A percentile compares a stretch with the other conserved stretches of the same genome.
These are phyloP conservation scores for Paracanthobrama guichenoti DNA, from an alignment of 2,113 vertebrate genomes.

Conservation along the genomic window DNA sequence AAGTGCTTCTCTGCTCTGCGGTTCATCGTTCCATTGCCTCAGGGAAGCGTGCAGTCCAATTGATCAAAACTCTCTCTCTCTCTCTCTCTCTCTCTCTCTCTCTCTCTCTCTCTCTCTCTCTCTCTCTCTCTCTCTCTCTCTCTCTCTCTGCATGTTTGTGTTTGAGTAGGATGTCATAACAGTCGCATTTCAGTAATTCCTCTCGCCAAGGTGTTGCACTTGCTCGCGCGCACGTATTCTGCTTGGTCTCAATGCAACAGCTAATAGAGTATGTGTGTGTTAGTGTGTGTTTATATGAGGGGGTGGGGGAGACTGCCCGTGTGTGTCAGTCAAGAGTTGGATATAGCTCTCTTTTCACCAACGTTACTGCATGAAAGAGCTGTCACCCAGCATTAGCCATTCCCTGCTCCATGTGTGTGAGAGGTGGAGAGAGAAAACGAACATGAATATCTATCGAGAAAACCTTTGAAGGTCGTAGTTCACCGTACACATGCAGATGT, in stretches of 20 bases:
- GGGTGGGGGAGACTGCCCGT: slow-evolving; percentile 37
- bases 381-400: slow-evolving; percentile 78
- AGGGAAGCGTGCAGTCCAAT: slow-evolving; percentile 55
- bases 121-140: slow-evolving; percentile 31
- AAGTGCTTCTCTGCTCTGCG: slow-evolving; percentile 61
- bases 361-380: slow-evolving; percentile 81
- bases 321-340: slow-evolving; percentile 62
- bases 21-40: slow-evolving; percentile 62
- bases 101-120: slow-evolving; percentile 40
- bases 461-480: slow-evolving; percentile 69
- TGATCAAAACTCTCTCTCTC: slow-evolving; percentile 47
- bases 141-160: slow-evolving; percentile 41
- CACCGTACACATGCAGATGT: slow-evolving; percentile 55
- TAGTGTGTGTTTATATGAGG: slow-evolving; percentile 35
- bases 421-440: slow-evolving; percentile 33
- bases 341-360: slow-evolving; percentile 77
- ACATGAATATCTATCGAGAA: slow-evolving; percentile 55
- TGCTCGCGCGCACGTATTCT: not conserved
- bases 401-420: slow-evolving; percentile 53
- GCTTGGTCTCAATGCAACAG: not conserved
- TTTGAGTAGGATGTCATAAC: slow-evolving; percentile 38
- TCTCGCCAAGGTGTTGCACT: not conserved
- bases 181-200: slow-evolving; percentile 15
- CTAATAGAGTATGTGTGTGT: slow-evolving; percentile 14
- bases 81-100: slow-evolving; percentile 28